phyloP scores from a whole-genome alignment of 2,888 invertebrate genomes.

The Seira musarum region DNA sequence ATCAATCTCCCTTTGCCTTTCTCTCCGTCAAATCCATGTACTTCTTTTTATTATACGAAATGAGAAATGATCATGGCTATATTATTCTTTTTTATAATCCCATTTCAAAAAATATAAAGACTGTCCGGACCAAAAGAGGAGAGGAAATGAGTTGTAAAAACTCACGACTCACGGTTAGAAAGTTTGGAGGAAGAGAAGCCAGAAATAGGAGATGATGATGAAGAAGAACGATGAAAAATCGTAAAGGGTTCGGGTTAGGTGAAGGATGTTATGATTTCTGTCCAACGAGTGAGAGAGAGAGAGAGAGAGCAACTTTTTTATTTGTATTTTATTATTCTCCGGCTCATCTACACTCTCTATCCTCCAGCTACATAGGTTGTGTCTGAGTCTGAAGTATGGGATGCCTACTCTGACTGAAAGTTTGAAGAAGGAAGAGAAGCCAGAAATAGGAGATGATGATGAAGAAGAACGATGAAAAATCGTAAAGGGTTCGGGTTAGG shows the following conservation, averaged over 20 bases:
- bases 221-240: background rate
- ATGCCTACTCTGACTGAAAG: background rate
- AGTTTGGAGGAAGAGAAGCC: constrained; percentile 8
- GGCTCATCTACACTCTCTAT: background rate
- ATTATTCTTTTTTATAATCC: constrained; percentile 31
- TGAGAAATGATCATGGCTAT: constrained; percentile 10
- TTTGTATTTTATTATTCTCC: constrained; percentile 1
- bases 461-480: background rate
- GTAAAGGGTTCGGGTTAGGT: background rate
- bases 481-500: background rate
- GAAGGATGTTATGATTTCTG: background rate
- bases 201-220: constrained; percentile 9
- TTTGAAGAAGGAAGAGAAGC: too few species aligned
- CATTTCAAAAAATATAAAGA: constrained; percentile 29
- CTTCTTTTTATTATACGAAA: constrained; percentile 10
- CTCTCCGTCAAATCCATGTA: constrained; percentile 7
- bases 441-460: too few species aligned
- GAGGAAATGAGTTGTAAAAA: constrained; percentile 15
- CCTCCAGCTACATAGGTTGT: background rate
- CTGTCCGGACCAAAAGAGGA: constrained; percentile 1
- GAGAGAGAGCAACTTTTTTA: constrained; percentile 15
- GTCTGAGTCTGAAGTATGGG: background rate
- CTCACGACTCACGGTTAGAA: background rate
- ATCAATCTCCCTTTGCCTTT: constrained; percentile 14
- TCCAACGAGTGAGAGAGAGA: constrained; percentile 5